A percentile compares a stretch with the other conserved stretches of the same genome.
Evolutionary conservation across 2,113 vertebrate genomes (phyloP).

Genomic region (Myiopsitta monachus): DNA sequence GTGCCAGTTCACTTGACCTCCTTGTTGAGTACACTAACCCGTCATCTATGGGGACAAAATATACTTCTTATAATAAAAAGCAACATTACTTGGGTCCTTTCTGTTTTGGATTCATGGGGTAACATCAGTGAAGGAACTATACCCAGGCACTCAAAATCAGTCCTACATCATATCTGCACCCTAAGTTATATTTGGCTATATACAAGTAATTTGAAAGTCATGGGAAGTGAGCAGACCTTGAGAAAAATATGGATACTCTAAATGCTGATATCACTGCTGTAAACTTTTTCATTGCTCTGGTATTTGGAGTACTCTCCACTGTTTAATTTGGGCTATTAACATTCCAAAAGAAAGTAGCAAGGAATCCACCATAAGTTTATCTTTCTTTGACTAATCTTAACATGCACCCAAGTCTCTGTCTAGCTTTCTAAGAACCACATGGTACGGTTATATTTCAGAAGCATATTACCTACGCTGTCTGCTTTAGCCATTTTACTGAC

Average conservation of each 20-base stretch:
- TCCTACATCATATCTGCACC: background rate
- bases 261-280: conserved; percentile 50
- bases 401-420: conserved; percentile 14
- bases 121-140: background rate
- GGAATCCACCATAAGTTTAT: conserved; percentile 40
- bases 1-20: background rate
- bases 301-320: conserved; percentile 49
- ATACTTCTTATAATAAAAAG: background rate
- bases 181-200: conserved; percentile 19
- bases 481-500: background rate
- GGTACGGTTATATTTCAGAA: background rate
- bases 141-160: background rate
- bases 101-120: background rate
- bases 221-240: conserved; percentile 30
- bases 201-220: conserved; percentile 27
- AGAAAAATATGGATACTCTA: conserved; percentile 41
- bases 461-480: background rate
- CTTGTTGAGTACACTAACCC: background rate
- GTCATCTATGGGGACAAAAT: background rate
- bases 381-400: conserved; percentile 54
- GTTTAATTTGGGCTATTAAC: conserved; percentile 66
- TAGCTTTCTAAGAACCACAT: conserved; percentile 28
- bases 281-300: conserved; percentile 56
- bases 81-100: background rate
- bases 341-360: conserved; percentile 58